Evolutionary conservation across 2,888 invertebrate genomes (phyloP), one percentile per base, ranked within the genome.

Genomic region (Polyommatus iphigenia): DNA sequence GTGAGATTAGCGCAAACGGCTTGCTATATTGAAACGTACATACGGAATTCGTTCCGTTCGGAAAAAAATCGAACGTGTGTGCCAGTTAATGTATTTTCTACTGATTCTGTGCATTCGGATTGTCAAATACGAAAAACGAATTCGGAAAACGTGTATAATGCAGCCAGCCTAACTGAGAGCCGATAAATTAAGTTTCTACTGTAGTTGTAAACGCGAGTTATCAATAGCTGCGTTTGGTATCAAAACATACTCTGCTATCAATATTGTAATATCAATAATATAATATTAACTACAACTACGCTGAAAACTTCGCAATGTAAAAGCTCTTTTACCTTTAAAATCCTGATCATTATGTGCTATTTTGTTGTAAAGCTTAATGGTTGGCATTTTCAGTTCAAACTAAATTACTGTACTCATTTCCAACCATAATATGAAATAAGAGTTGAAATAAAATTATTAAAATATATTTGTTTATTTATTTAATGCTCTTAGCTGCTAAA

Each of bases 381-480:
- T 72, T 8, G 3, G 15, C 13, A 5, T 6, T 67, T 67, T 67
- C 29, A 29, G 29, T 67, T 67, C 4, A 67, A 20, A 24, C 59
- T 20, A 20, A n/a, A 62, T 67, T 32, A 67, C 67, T 67, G 67
- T 29, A 15, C 29, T 32, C 20, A 62, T 62, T 67, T 18, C 67
- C 67, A 32, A 67, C 13, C 62, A 62, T 62, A 24, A 62, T 13
- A 62, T 62, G 13, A 32, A 20, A 67, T 67, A 67, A 67, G 15
- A 67, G 29, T 67, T 62, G 6, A 67, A 67, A 67, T 67, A 67
- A 67, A 67, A 67, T 67, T 15, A 29, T 67, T 18, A 32, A 67
- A 62, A 18, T 18, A 18, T 32, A 18, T 67, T 67, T 67, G 67
- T 18, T 32, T 18, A 32, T 67, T 67, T 67, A 67, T 67, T 18